Evolutionary conservation across 2,113 vertebrate genomes (phyloP).

Genomic region (Natator depressus): DNA sequence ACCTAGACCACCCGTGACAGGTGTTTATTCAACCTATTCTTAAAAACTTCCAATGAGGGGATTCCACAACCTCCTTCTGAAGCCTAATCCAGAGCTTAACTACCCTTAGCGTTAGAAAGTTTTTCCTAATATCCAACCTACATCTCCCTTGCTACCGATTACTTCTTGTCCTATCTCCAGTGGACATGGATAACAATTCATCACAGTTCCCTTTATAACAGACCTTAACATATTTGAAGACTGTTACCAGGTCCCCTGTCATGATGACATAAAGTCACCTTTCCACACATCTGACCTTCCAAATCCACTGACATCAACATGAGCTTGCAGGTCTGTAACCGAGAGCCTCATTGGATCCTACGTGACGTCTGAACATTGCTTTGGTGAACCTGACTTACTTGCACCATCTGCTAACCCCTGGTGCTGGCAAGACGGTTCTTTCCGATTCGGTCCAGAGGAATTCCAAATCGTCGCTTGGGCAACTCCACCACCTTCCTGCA

Average conservation of each 20-base stretch:
- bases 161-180: neutral
- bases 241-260: neutral
- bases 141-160: neutral
- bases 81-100: neutral
- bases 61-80: neutral
- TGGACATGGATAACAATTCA: neutral
- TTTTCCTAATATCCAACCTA: neutral
- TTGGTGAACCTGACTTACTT: constrained; percentile 52
- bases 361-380: neutral
- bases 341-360: neutral
- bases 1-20: neutral
- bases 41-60: neutral
- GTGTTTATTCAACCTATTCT: neutral
- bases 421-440: constrained; percentile 80
- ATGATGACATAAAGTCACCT: neutral
- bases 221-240: neutral
- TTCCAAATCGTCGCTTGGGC: constrained; percentile 81
- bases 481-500: constrained; percentile 83
- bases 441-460: constrained; percentile 90
- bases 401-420: constrained; percentile 79
- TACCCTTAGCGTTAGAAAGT: neutral
- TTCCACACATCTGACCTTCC: neutral
- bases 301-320: neutral
- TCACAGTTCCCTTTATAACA: neutral
- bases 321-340: neutral